Percentiles rank a stretch among this genome's conserved stretches.
These are phyloP conservation scores for Apis cerana DNA, from an alignment of 1,140 invertebrate species.

Conservation along the genomic window DNA sequence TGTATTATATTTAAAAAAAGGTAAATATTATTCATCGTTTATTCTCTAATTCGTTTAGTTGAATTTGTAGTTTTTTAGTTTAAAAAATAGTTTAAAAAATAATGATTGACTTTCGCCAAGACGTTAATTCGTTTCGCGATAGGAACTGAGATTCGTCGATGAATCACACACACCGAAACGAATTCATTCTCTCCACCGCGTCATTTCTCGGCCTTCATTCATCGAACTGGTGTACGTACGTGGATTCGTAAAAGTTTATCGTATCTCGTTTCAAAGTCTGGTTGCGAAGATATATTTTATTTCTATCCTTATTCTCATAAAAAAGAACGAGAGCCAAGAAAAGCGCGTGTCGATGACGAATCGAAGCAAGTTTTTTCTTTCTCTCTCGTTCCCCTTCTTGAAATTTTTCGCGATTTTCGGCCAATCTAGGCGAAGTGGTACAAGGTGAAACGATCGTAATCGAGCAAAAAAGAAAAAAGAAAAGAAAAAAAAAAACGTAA, in stretches of 20 bases:
- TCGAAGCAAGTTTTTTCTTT: conserved; percentile 68
- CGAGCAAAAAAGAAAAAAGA: conserved; percentile 3
- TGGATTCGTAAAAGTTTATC: not conserved
- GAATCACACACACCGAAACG: not conserved
- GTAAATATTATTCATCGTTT: too few species aligned
- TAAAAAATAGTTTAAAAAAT: too few species aligned
- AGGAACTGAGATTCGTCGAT: too few species aligned
- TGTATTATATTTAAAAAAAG: too few species aligned
- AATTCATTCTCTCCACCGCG: conserved; percentile 5
- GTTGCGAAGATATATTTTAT: not conserved
- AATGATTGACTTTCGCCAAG: not conserved
- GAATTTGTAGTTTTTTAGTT: not conserved
- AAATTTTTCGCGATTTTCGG: conserved; percentile 51
- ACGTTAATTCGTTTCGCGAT: not conserved
- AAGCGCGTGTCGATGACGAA: conserved; percentile 61
- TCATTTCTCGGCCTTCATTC: not conserved
- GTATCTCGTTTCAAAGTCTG: not conserved
- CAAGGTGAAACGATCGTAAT: conserved; percentile 72
- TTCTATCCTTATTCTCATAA: not conserved
- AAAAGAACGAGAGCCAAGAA: conserved; percentile 39
- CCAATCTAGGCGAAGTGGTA: conserved; percentile 69
- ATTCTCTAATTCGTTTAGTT: not conserved
- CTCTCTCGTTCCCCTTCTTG: not conserved
- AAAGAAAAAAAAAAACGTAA: conserved; percentile 1
- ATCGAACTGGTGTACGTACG: not conserved